A percentile compares a stretch with the other conserved stretches of the same genome.
Conservation (phyloP, 1,140 invertebrate species). For the Ptiloglossa arizonensis region DNA sequence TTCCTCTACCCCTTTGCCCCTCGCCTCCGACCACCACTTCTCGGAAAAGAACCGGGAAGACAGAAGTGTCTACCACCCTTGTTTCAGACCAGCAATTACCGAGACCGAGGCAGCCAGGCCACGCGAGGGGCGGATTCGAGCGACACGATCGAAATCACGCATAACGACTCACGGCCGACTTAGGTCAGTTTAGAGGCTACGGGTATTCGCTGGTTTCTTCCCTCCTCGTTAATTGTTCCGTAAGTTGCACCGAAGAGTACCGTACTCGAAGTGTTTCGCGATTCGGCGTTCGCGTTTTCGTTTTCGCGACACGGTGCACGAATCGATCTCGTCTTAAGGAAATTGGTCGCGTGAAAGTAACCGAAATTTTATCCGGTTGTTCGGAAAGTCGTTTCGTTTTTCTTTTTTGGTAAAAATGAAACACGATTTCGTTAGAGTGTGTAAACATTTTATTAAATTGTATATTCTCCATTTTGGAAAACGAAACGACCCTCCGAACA, state of each 20-base stretch:
- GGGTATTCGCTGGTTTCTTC: not conserved
- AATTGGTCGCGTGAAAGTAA: too few species aligned
- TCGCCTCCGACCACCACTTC: too few species aligned
- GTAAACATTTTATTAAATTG: too few species aligned
- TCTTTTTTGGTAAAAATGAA: too few species aligned
- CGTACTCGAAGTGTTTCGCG: not conserved
- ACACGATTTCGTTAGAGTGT: too few species aligned
- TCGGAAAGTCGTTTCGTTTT: too few species aligned
- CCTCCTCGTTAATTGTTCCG: not conserved
- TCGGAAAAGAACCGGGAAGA: not conserved
- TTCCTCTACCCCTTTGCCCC: too few species aligned
- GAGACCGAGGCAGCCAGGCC: not conserved
- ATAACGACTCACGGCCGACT: conserved; percentile 7
- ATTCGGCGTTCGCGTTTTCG: not conserved
- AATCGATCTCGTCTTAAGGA: too few species aligned
- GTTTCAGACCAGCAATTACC: conserved; percentile 20
- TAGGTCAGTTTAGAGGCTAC: not conserved
- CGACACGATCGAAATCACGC: conserved; percentile 52
- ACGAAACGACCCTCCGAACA: too few species aligned
- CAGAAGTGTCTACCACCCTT: conserved; percentile 12
- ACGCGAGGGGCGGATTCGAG: conserved; percentile 39
- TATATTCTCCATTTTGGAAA: too few species aligned
- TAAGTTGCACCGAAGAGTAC: not conserved
- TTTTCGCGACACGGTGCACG: too few species aligned
- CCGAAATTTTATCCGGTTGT: too few species aligned